These are phyloP conservation scores for Eidolon dupreanum DNA, from an alignment of 2,797 vertebrate genomes.

Conservation along the genomic window DNA sequence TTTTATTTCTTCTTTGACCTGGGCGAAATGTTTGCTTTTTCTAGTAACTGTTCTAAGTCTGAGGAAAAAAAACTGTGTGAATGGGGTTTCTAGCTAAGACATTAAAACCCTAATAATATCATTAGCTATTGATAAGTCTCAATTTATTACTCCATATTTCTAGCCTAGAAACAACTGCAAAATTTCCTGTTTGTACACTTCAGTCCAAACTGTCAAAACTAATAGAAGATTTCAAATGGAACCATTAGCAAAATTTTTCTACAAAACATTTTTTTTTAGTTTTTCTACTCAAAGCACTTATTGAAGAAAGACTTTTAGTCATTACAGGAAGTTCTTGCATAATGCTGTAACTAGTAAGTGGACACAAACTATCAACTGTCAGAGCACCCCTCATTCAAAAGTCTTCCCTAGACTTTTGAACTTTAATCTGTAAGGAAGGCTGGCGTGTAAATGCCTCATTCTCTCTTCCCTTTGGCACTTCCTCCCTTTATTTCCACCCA, in stretches of 20 bases:
- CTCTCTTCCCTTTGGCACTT: no score
- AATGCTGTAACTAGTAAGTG: not conserved
- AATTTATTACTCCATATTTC: not conserved
- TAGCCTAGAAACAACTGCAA: not conserved
- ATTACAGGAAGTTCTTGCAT: not conserved
- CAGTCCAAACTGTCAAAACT: not conserved
- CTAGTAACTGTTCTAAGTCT: not conserved
- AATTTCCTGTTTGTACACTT: not conserved
- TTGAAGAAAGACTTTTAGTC: not conserved
- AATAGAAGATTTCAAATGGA: not conserved
- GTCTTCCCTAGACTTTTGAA: no score
- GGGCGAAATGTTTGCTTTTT: not conserved
- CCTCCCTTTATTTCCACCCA: not conserved
- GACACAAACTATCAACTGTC: not conserved
- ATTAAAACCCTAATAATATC: not conserved
- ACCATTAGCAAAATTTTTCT: constrained; percentile 14
- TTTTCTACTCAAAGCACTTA: not conserved
- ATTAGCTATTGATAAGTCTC: not conserved
- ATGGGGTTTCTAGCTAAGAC: not conserved
- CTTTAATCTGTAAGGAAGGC: no score
- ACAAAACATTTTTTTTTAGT: not conserved
- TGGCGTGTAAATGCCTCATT: no score
- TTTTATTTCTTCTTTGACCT: not conserved
- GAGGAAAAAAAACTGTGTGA: not conserved
- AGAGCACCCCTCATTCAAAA: not conserved